Base-by-base conservation (phyloP, 2,888 invertebrate species). In the Leptinotarsa rubiginosa region DNA sequence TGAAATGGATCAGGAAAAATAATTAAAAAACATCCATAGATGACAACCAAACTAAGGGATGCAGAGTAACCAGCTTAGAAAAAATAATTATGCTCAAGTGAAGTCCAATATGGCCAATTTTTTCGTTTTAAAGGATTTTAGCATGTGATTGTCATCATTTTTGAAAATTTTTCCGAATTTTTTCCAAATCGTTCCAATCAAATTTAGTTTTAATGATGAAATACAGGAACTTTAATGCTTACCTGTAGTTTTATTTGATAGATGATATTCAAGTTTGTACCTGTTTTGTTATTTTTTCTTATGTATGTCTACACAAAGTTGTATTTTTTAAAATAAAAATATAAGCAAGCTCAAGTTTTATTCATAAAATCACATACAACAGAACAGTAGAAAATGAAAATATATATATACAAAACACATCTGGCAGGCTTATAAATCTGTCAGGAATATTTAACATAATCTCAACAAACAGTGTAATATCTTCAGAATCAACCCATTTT, bases 291-390 rank as follows among this genome's bases (percentile, higher is more conserved):
- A 69, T 72, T 73, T 68, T 73, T 54, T 47, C 64, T 72, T 70
- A 69, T 73, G 69, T 66, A 70, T 65, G 49, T 75, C 73, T 75
- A 76, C 71, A 75, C 68, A 72, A 74, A 77, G 74, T 74, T 77
- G 78, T 76, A 78, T 78, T 78, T 74, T 52, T 54, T 66, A 31
- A 70, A 50, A 71, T 70, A 59, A 70, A 31, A 66, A 20, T 47
- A 74, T 25, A 67, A 70, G 25, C 25, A 62, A n/a, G 68, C 15
- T 47, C 16, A 15, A 62, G 31, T n/a, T 70, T 70, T 49, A 62
- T 62, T 62, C 2, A 31, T 62, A 59, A 70, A 62, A 70, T 59
- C 56, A 56, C 18, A 68, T 41, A 52, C 54, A 50, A 49, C 3
- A 62, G 41, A 16, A 62, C 62, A n/a, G 31, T 31, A 25, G 18